These are phyloP conservation scores for Zygaena filipendulae DNA, from an alignment of 2,888 invertebrate genomes.

Conservation along the genomic window DNA sequence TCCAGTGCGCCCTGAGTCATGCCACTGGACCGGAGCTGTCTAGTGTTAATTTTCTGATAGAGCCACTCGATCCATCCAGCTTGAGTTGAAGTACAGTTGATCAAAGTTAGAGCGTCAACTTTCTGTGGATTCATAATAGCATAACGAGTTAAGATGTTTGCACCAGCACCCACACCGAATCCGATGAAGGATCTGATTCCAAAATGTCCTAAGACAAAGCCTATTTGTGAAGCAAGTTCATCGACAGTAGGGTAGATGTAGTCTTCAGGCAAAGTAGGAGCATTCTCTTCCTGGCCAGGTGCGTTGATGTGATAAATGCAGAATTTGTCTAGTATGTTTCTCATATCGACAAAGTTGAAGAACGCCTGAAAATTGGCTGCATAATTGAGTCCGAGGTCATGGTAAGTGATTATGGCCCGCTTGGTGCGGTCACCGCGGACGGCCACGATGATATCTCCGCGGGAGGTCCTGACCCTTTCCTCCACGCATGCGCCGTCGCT, in stretches of 20 bases:
- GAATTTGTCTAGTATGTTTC: slow-evolving; percentile 89
- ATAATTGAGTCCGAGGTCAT: slow-evolving; percentile 98
- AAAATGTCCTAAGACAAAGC: slow-evolving; percentile 90
- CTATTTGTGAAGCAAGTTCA: slow-evolving; percentile 90
- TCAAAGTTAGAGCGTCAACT: slow-evolving; percentile 89
- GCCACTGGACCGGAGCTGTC: slow-evolving; percentile 87
- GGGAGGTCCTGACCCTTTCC: slow-evolving; percentile 89
- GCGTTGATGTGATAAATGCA: slow-evolving; percentile 99
- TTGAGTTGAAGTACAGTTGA: slow-evolving; percentile 93
- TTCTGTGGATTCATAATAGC: slow-evolving; percentile 87
- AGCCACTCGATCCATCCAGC: slow-evolving; percentile 99
- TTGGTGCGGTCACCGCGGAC: slow-evolving; percentile 93
- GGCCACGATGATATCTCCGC: slow-evolving; percentile 91
- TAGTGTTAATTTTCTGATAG: slow-evolving; percentile 95
- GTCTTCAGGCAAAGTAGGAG: slow-evolving; percentile 86
- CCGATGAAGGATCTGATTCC: slow-evolving; percentile 93
- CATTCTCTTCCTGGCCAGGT: slow-evolving; percentile 98
- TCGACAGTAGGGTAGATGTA: slow-evolving; percentile 97
- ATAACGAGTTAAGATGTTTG: slow-evolving; percentile 94
- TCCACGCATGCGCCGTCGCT: slow-evolving; percentile 66
- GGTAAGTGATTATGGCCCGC: slow-evolving; percentile 96
- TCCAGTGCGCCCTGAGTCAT: slow-evolving; percentile 95
- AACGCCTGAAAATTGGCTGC: slow-evolving; percentile 94
- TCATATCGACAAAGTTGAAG: slow-evolving; percentile 93
- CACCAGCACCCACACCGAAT: slow-evolving; percentile 97